phyloP scores from a whole-genome alignment of 2,888 invertebrate species.

The Neoaliturus tenellus region DNA sequence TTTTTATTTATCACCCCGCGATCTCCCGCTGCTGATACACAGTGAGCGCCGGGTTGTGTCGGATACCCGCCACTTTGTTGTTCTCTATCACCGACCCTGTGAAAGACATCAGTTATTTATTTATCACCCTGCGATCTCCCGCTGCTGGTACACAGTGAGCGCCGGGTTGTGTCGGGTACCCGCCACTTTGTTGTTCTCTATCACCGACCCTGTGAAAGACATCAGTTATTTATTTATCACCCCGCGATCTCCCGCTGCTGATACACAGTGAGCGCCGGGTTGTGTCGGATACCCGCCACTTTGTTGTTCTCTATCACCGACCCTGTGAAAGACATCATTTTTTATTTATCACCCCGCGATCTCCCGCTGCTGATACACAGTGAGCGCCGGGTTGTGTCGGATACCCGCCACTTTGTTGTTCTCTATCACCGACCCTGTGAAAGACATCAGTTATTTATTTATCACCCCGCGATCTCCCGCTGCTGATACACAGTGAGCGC shows the following conservation, averaged over 20 bases:
- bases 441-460: too few species aligned
- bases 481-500: slow-evolving; percentile 89
- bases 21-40: slow-evolving; percentile 92
- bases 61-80: slow-evolving; percentile 91
- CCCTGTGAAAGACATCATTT: slow-evolving; percentile 74
- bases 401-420: slow-evolving; percentile 93
- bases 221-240: too few species aligned
- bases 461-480: slow-evolving; percentile 96
- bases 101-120: too few species aligned
- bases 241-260: slow-evolving; percentile 95
- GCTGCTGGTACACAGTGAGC: slow-evolving; percentile 87
- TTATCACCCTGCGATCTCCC: slow-evolving; percentile 97
- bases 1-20: slow-evolving; percentile 97
- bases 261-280: slow-evolving; percentile 88
- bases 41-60: slow-evolving; percentile 93
- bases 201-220: slow-evolving; percentile 78
- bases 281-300: slow-evolving; percentile 93
- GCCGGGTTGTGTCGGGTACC: slow-evolving; percentile 96
- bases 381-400: slow-evolving; percentile 92
- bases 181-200: slow-evolving; percentile 89
- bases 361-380: slow-evolving; percentile 90
- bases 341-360: slow-evolving; percentile 97
- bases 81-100: slow-evolving; percentile 85
- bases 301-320: slow-evolving; percentile 89
- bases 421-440: slow-evolving; percentile 82